Conservation (phyloP, 2,797 vertebrate genomes). For the Aeoliscus strigatus region DNA sequence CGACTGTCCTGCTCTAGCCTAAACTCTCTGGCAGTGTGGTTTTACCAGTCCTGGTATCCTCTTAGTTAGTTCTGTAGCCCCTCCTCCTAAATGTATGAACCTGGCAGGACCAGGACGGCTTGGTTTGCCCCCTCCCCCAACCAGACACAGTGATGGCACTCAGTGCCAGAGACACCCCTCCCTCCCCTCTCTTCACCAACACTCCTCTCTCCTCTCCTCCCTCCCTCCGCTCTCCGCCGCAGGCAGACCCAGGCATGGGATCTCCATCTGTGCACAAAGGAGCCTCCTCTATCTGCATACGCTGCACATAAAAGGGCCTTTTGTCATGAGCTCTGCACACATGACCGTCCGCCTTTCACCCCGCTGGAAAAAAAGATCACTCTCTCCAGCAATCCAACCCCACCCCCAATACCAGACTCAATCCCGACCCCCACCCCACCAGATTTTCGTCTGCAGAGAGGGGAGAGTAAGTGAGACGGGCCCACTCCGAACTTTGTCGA, state of each 20-base stretch:
- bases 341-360: constrained; percentile 77
- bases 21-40: constrained; percentile 13
- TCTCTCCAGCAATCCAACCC: constrained; percentile 61
- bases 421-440: constrained; percentile 37
- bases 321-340: constrained; percentile 79
- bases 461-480: constrained; percentile 21
- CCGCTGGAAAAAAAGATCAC: constrained; percentile 60
- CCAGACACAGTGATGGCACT: constrained; percentile 73
- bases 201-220: constrained; percentile 42
- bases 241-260: constrained; percentile 75
- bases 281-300: constrained; percentile 82
- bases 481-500: constrained; percentile 47
- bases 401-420: constrained; percentile 65
- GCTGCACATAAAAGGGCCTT: constrained; percentile 82
- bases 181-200: constrained; percentile 45
- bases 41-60: constrained; percentile 35
- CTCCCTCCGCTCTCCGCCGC: constrained; percentile 58
- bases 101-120: constrained; percentile 51
- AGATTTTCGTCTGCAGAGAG: constrained; percentile 42
- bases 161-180: constrained; percentile 61
- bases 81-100: constrained; percentile 42
- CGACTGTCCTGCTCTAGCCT: constrained; percentile 7
- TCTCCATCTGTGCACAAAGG: constrained; percentile 79
- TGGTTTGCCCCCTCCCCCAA: constrained; percentile 59
- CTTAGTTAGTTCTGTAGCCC: constrained; percentile 31